Evolutionary conservation across 2,888 invertebrate species (phyloP).

Genomic region (Spilosoma lubricipeda): DNA sequence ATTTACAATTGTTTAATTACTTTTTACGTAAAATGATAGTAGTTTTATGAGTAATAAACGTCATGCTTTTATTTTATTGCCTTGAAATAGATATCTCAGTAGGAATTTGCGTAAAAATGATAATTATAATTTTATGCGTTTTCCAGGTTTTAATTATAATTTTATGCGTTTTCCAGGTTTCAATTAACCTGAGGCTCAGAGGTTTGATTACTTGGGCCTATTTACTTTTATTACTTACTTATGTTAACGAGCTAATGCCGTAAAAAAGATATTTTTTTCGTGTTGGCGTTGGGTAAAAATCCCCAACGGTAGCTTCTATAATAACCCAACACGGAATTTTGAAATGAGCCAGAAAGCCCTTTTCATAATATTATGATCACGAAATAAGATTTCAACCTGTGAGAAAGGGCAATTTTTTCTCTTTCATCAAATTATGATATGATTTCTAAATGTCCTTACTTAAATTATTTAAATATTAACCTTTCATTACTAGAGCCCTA

Average conservation of each 20-base stretch:
- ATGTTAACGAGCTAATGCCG: conserved; percentile 45
- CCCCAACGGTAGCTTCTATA: conserved; percentile 31
- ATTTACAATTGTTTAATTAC: conserved; percentile 33
- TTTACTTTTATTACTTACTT: conserved; percentile 40
- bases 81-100: not conserved
- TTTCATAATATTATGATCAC: conserved; percentile 25
- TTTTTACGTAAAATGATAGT: conserved; percentile 18
- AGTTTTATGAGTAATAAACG: conserved; percentile 27
- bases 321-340: conserved; percentile 34
- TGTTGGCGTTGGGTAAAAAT: conserved; percentile 26
- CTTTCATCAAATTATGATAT: not conserved
- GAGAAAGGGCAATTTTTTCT: conserved; percentile 8
- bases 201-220: conserved; percentile 18
- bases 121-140: conserved; percentile 14
- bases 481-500: not conserved
- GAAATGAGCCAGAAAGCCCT: conserved; percentile 17
- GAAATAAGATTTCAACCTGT: conserved; percentile 22
- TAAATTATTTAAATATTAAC: not conserved
- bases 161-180: conserved; percentile 12
- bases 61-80: conserved; percentile 27
- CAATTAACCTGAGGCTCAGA: conserved; percentile 13
- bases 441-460: not conserved
- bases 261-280: conserved; percentile 44
- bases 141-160: conserved; percentile 18
- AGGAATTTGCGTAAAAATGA: conserved; percentile 30